phyloP scores from a whole-genome alignment of 2,888 invertebrate species.

The Plusia festucae region DNA sequence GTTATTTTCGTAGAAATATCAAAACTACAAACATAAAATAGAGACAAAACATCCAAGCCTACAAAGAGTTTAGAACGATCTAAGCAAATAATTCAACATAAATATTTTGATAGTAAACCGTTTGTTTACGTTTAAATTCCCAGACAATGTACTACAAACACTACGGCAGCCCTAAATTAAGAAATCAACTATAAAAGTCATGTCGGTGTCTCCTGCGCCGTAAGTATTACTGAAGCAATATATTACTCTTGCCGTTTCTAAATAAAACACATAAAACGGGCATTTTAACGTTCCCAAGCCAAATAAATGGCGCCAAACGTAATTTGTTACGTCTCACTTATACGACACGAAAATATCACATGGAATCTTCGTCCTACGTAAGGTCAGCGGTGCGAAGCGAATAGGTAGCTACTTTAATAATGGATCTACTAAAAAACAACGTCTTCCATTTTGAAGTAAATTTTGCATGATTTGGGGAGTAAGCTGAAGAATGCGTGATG shows the following conservation, averaged over 20 bases:
- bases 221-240: conserved; percentile 48
- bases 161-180: conserved; percentile 23
- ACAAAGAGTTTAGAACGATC: too few species aligned
- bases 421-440: too few species aligned
- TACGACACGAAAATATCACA: conserved; percentile 30
- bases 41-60: neutral
- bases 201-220: conserved; percentile 17
- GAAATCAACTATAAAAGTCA: conserved; percentile 31
- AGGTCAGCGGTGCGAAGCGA: neutral
- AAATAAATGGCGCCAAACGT: conserved; percentile 56
- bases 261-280: conserved; percentile 59
- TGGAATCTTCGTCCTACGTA: conserved; percentile 3
- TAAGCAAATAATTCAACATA: neutral
- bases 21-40: too few species aligned
- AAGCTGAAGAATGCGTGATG: too few species aligned
- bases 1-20: too few species aligned
- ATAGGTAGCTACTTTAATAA: neutral
- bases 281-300: conserved; percentile 53
- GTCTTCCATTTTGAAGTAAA: too few species aligned
- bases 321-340: conserved; percentile 58
- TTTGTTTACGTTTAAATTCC: neutral
- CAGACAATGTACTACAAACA: neutral
- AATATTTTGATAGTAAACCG: neutral
- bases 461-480: too few species aligned
- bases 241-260: conserved; percentile 56